Base-by-base conservation (phyloP, 1,140 invertebrate genomes). In the Rhyacophila brunnea region DNA sequence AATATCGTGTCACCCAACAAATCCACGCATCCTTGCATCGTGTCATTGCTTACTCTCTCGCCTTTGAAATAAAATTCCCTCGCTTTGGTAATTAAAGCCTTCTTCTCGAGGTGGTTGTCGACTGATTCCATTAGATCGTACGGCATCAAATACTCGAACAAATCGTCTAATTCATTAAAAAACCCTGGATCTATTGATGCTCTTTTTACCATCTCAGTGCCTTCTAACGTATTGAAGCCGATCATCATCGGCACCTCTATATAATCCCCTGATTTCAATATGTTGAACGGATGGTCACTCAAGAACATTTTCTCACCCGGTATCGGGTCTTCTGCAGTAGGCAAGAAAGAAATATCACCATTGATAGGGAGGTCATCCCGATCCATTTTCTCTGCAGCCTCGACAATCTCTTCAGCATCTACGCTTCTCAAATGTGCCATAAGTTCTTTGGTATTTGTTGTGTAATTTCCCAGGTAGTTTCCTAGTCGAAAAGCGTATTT, bases 401-500 rank as follows among this genome's bases (percentile, higher is more conserved):
- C 54, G 19, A 70, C 62, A 11, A 71, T 51, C 2, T 66, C 48
- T 10, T 63, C 51, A 7, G 38, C 43, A 15, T 63, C 32, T 15
- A 60, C 35, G 35, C 53, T 49, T 40, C 55, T 59, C n/a, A 67
- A 58, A 38, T 51, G 63, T 48, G 45, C 44, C 36, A 60, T 66
- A 14, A 85, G 67, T n/a, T 69, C 63, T 48, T 70, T 72, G 36
- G 67, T 59, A 34, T 50, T 35, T 9, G 69, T 66, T 6, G 69
- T 57, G 60, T 79, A 83, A 4, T 15, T 3, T 57, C 81, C 80
- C 5, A 87, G 68, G 2, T 69, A 66, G 19, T 68, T 61, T 2
- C 79, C 82, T 9, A 87, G 65, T 57, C 74, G 67, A 17, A 79
- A 71, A 1, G 83, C 79, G 62, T 80, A 77, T 54, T 72, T 70